These are phyloP conservation scores for Netelia fuscicornis DNA, from an alignment of 2,888 invertebrate genomes.

Conservation along the genomic window DNA sequence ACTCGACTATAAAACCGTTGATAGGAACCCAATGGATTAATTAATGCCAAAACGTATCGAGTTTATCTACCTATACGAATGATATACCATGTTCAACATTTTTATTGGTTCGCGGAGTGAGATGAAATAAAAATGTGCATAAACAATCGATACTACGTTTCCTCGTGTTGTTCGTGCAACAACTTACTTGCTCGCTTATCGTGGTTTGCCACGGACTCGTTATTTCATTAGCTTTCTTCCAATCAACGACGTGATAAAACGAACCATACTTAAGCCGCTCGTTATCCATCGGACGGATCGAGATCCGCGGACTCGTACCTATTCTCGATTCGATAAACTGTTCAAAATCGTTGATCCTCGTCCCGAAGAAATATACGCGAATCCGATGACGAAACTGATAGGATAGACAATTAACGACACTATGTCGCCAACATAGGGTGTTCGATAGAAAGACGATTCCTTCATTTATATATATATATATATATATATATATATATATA, in stretches of 20 bases:
- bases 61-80: too few species aligned
- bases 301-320: too few species aligned
- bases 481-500: constrained; percentile 13
- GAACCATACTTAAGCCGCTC: too few species aligned
- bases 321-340: too few species aligned
- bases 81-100: constrained; percentile 3
- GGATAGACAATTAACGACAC: constrained; percentile 14
- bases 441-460: constrained; percentile 12
- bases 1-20: too few species aligned
- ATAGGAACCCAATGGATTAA: too few species aligned
- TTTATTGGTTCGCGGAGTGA: background rate
- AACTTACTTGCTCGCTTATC: background rate
- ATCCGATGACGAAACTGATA: too few species aligned
- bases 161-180: background rate
- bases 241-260: constrained; percentile 44
- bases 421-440: background rate
- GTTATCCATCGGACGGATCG: too few species aligned
- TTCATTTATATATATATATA: constrained; percentile 53
- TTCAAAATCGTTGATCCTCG: too few species aligned
- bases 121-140: constrained; percentile 8
- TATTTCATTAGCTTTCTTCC: constrained; percentile 24
- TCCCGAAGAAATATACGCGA: too few species aligned
- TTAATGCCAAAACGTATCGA: too few species aligned
- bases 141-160: background rate
- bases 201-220: too few species aligned